Percentiles rank a stretch among this genome's conserved stretches.
Evolutionary conservation across 1,140 invertebrate species (phyloP).

Genomic region (Globodera ellingtonae): DNA sequence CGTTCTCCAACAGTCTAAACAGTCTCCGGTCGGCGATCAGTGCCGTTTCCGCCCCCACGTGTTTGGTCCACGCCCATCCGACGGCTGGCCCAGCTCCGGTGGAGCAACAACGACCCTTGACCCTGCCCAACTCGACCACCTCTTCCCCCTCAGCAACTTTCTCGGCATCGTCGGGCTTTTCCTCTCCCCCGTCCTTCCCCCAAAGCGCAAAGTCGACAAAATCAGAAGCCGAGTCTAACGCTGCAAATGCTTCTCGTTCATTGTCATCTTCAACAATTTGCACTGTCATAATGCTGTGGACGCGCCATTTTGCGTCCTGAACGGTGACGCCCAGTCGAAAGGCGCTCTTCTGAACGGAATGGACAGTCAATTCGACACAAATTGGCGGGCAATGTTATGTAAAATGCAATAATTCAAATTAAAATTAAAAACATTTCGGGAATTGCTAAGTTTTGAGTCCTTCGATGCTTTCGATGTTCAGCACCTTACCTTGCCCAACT

Average conservation of each 20-base stretch:
- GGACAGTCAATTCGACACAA: no score
- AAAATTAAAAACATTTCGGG: no score
- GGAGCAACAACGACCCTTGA: not conserved
- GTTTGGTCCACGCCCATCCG: not conserved
- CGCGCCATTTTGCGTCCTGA: slow-evolving; percentile 5
- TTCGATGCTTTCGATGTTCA: not conserved
- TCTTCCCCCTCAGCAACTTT: not conserved
- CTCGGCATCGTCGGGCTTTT: not conserved
- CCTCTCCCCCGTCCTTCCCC: not conserved
- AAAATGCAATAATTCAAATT: no score
- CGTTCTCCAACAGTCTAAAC: not conserved
- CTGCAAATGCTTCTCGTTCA: not conserved
- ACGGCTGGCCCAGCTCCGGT: not conserved
- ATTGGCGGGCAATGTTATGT: no score
- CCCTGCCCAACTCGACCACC: not conserved
- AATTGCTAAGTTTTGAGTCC: not conserved
- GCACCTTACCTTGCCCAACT: not conserved
- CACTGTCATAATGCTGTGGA: slow-evolving; percentile 3
- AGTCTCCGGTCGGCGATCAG: not conserved
- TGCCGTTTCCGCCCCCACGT: not conserved
- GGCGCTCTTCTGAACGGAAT: not conserved
- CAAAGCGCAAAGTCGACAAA: not conserved
- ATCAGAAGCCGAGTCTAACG: not conserved
- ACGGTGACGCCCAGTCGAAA: not conserved
- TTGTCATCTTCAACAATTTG: not conserved